Evolutionary conservation across 1,140 invertebrate genomes (phyloP), one percentile per base, ranked within the genome.

Genomic region (Ganaspis sp.): DNA sequence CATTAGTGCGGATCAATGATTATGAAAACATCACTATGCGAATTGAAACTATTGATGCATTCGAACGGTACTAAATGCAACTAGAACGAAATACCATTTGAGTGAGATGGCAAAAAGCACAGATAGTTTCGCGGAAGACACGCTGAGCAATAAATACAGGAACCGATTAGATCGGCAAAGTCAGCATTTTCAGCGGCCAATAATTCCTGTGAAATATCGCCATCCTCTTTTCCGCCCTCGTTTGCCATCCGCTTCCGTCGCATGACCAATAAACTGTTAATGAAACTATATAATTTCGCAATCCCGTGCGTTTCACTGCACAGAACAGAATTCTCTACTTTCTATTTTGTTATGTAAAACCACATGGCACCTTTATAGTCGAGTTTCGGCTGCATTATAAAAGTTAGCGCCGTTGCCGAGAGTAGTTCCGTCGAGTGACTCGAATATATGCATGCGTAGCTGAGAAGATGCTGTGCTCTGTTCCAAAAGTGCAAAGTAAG

Each of bases 161-260:
- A 81, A 86, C 80, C 78, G 83, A 86, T 86, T 84, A 84, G 79
- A 86, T 86, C 84, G 77, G 79, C 72, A 80, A 77, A 83, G 83
- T 84, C 84, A 84, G 81, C 84, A 76, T 84, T 84, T 86, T 84
- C 81, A 78, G 81, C 78, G 77, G 72, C 81, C 83, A 84, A 86
- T 86, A 86, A 86, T 84, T 86, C 77, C 77, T 75, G 70, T 86
- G 81, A 84, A 83, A 83, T 83, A 84, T 86, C 82, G 79, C 78
- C 77, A 70, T 82, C 76, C 26, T 23, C 11, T 3, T 42, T 40
- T 29, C 21, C 23, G 8, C 72, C 79, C 77, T 78, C 80, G 73
- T 76, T 78, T 78, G 81, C 74, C 72, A 58, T 73, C 73, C 77
- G 74, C 74, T 79, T 79, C 76, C 75, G 73, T 42, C 69, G 58